Conservation (phyloP, 2,888 invertebrate species). For the Agriotes lineatus region DNA sequence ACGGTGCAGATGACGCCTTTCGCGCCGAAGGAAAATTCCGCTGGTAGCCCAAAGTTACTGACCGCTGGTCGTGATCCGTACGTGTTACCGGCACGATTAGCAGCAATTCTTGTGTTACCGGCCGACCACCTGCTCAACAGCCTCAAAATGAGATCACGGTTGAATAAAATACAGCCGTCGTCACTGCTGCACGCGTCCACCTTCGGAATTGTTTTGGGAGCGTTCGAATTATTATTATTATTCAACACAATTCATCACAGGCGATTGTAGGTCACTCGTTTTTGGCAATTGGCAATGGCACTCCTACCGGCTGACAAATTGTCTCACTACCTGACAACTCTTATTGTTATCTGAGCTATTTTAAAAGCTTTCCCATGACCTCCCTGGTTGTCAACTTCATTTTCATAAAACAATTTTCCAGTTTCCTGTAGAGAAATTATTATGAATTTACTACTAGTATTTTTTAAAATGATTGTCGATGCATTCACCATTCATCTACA, state of each 20-base stretch:
- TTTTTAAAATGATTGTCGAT: no score
- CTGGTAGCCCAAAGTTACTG: background rate
- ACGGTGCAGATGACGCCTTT: no score
- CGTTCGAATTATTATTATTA: constrained; percentile 28
- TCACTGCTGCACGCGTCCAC: constrained; percentile 21
- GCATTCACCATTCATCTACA: no score
- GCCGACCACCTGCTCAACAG: constrained; percentile 21
- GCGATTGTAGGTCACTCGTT: constrained; percentile 35
- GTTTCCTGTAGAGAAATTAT: no score
- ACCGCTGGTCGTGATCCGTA: constrained; percentile 13
- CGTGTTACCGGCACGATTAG: constrained; percentile 19
- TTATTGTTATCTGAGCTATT: background rate
- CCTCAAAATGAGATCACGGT: constrained; percentile 25
- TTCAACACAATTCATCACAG: constrained; percentile 27
- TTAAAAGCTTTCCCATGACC: background rate
- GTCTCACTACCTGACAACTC: background rate
- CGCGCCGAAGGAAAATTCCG: constrained; percentile 7
- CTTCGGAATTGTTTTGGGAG: constrained; percentile 29
- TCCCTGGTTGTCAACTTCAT: no score
- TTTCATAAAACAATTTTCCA: no score
- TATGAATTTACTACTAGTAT: no score
- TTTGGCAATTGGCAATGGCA: constrained; percentile 29
- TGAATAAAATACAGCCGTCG: constrained; percentile 27
- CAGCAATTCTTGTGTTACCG: constrained; percentile 10
- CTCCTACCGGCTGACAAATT: constrained; percentile 12